Percentiles rank a stretch among this genome's conserved stretches.
Evolutionary conservation across 2,113 vertebrate species (phyloP).

Genomic region (Seriola aureovittata): DNA sequence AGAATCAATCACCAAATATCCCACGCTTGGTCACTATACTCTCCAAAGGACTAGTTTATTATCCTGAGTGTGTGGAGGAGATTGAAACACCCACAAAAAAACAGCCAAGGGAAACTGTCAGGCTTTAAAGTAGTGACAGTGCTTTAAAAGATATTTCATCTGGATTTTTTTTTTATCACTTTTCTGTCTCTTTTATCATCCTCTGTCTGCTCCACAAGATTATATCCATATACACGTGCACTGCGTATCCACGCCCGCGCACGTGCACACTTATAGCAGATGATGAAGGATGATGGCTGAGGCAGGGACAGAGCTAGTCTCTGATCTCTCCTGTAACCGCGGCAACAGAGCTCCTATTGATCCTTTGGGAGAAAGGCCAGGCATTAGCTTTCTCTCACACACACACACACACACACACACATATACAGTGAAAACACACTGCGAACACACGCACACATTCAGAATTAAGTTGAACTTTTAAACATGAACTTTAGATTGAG

Average conservation of each 20-base stretch:
- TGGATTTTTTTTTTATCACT: constrained; percentile 40
- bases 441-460: background rate
- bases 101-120: constrained; percentile 50
- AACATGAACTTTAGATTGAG: constrained; percentile 22
- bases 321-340: constrained; percentile 82
- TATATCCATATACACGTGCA: background rate
- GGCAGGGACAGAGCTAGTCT: constrained; percentile 80
- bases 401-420: constrained; percentile 29
- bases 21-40: constrained; percentile 48
- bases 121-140: constrained; percentile 59
- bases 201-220: constrained; percentile 31
- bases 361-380: constrained; percentile 76
- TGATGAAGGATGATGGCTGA: constrained; percentile 75
- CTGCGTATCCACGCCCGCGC: background rate
- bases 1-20: constrained; percentile 57
- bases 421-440: constrained; percentile 24
- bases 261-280: constrained; percentile 46
- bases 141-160: constrained; percentile 62
- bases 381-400: constrained; percentile 65
- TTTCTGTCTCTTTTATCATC: constrained; percentile 60
- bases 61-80: constrained; percentile 49
- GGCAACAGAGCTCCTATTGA: constrained; percentile 86
- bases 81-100: constrained; percentile 55
- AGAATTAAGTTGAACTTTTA: constrained; percentile 16
- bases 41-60: constrained; percentile 60